Base-by-base conservation (phyloP, 1,140 invertebrate species). In the Zaprionus inermis region DNA sequence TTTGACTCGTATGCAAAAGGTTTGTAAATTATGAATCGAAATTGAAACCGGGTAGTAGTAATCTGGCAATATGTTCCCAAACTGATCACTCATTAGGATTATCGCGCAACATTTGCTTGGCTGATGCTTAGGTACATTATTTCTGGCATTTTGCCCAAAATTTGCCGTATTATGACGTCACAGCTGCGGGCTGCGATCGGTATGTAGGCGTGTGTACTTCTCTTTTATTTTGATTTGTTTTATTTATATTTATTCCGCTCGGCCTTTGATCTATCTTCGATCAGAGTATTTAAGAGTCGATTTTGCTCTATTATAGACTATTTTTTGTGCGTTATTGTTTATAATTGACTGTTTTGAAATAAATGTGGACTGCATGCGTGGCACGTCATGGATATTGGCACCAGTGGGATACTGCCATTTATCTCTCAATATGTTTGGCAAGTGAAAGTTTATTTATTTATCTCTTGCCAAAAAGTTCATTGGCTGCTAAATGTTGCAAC, bases 361-460 rank as follows among this genome's bases (percentile, higher is more conserved):
- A 58, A 41, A 65, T 75, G 36, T 22, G 18, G 49, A 2, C 46
- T 68, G 68, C 16, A n/a, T 72, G 55, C 69, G 60, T 66, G 69
- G 64, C 70, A 79, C 74, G 72, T 74, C 72, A 74, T 69, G 72
- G 57, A 77, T 79, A 60, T 57, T 76, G 70, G 70, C 75, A 64
- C 51, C 76, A 49, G 60, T 69, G 68, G 74, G 64, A 69, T 64
- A 63, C n/a, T 61, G 68, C 74, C 34, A 79, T 79, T 79, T 77
- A 69, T 79, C 75, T 79, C 56, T 54, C 65, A 61, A 69, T 73
- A 30, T 22, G 71, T 6, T 51, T 28, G 64, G 55, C 59, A 79
- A 77, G 70, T 79, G 75, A 77, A 79, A 79, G 76, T 79, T 66
- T 65, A 28, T 51, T 32, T 65, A 28, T 51, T 32, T 44, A 30